Conservation (phyloP, 1,140 invertebrate genomes). For the Hycleus cichorii region DNA sequence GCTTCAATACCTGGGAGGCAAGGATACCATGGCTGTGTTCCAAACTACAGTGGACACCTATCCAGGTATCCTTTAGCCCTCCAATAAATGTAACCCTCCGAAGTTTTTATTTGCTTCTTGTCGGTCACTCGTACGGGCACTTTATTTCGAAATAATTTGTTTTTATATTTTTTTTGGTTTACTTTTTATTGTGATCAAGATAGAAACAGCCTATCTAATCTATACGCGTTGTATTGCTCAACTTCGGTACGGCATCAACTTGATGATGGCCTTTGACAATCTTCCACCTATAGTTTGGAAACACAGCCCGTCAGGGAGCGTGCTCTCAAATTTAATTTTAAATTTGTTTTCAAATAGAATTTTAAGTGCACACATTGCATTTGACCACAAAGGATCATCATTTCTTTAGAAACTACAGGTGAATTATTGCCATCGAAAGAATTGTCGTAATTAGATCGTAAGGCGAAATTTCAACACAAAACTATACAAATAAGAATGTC, state of each 20-base stretch:
- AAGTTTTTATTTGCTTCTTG: too few relatives aligned
- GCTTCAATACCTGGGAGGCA: conserved; percentile 52
- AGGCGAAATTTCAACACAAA: background rate
- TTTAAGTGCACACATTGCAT: conserved; percentile 21
- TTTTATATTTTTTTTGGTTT: background rate
- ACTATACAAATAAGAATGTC: background rate
- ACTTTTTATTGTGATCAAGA: background rate
- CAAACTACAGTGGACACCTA: conserved; percentile 54
- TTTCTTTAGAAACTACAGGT: too few relatives aligned
- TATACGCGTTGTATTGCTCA: conserved; percentile 4
- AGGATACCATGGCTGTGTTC: conserved; percentile 59
- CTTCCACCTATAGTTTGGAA: conserved; percentile 45
- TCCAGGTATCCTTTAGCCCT: conserved; percentile 43
- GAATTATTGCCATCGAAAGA: background rate
- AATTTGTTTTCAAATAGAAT: background rate
- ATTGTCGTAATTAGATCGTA: background rate
- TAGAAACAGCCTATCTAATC: background rate
- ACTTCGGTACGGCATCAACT: conserved; percentile 11
- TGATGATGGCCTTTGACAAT: conserved; percentile 25
- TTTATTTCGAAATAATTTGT: background rate
- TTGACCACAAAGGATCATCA: conserved; percentile 22
- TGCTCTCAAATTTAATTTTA: conserved; percentile 15
- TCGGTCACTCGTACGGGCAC: background rate
- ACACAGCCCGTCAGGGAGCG: conserved; percentile 40
- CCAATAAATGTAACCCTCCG: conserved; percentile 13